Base-by-base conservation (phyloP, 23 tunicate species). In the Botrylloides violaceus region DNA sequence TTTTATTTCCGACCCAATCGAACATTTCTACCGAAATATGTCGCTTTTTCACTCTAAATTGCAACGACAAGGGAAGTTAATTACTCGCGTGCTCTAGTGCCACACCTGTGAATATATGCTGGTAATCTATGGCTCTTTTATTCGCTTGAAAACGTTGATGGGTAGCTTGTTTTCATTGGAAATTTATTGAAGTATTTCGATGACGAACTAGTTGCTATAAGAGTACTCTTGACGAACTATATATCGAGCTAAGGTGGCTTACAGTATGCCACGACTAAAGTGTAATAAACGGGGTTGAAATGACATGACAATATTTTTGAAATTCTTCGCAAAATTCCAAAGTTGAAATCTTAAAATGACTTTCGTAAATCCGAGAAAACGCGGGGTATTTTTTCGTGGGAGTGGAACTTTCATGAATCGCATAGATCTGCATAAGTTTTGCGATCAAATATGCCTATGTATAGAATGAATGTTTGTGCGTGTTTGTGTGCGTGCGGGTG, bases 201-300 rank as follows among this genome's bases (percentile, higher is more conserved):
- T 43, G 53, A 43, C 53, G 53, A 43, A 15, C 53, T 43, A 43
- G 53, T 43, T 43, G 53, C 53, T 43, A 43, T 43, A 43, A 43
- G 53, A 43, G 53, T 15, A 15, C 53, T 43, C 53, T 43, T 43
- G 53, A 43, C 53, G 53, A 43, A 43, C 53, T 15, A 43, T 43
- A 43, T 43, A 43, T 43, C 53, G 53, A 43, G 9, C 53, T 43
- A 43, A 43, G 53, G 53, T 43, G 53, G 53, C 53, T 43, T 43
- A 43, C 53, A 43, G 53, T 7, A 43, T 43, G 53, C 53, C 53
- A 43, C 12, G 53, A 43, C 53, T 43, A 43, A 43, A 43, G 53
- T 43, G 53, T 43, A 43, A 43, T 43, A 43, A 43, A 43, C 53
- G 53, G 53, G 53, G 53, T 15, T 43, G 53, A 43, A 15, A 43